phyloP scores from a whole-genome alignment of 2,797 vertebrate species.

The Sebastes cheni region DNA sequence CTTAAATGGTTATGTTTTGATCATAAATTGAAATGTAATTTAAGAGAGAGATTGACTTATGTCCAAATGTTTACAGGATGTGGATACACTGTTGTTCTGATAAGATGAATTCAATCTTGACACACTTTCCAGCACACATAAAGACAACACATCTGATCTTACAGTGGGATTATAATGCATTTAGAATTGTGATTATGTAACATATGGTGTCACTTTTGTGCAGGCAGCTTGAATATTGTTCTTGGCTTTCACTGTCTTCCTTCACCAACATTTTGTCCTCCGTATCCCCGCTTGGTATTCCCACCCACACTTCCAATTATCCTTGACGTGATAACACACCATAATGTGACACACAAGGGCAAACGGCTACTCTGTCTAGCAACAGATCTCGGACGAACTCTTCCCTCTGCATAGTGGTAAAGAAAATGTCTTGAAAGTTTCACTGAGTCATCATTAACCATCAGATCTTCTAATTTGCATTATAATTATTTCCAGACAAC shows the following conservation, averaged over 20 bases:
- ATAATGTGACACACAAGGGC: constrained; percentile 83
- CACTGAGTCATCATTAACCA: not conserved
- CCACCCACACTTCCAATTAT: constrained; percentile 81
- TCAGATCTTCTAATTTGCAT: constrained; percentile 8
- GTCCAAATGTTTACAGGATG: not conserved
- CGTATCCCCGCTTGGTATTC: constrained; percentile 76
- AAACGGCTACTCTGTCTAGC: constrained; percentile 64
- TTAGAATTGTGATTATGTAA: not conserved
- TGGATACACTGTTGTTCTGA: not conserved
- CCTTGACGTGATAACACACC: constrained; percentile 81
- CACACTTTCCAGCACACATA: not conserved
- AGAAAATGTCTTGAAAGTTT: constrained; percentile 9
- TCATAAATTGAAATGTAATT: not conserved
- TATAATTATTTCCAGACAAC: not conserved
- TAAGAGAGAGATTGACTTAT: not conserved
- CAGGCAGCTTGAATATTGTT: constrained; percentile 30
- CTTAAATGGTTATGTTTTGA: not conserved
- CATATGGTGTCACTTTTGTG: constrained; percentile 19
- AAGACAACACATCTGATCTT: not conserved
- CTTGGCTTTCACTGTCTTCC: constrained; percentile 50
- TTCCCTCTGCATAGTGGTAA: not conserved
- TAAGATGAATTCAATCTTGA: not conserved
- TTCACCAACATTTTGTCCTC: constrained; percentile 54
- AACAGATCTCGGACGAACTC: constrained; percentile 55
- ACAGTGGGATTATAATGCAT: not conserved